Evolutionary conservation across 64 coral and sea anemone species (phyloP), one percentile per base, ranked within the genome.

Genomic region (Pocillopora damicornis): DNA sequence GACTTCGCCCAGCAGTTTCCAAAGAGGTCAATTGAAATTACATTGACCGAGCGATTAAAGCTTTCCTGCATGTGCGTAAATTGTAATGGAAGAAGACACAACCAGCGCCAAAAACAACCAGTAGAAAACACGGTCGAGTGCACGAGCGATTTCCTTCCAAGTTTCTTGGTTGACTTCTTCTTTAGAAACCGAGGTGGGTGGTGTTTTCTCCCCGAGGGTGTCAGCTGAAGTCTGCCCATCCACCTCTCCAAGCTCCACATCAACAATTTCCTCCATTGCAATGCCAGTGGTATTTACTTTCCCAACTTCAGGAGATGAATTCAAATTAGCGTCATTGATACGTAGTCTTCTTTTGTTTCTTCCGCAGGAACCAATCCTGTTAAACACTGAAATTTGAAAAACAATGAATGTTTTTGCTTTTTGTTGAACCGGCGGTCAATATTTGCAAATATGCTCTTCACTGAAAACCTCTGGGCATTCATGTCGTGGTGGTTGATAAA

Each of bases 71-170:
- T 84, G 81, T 56, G 17, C 63, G 64, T 84, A 84, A 71, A 84
- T 38, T 12, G 71, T 37, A 71, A 84, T 20, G 5, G 81, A 69
- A 2, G 81, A 84, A 18, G 58, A 7, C 63, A 61, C 57, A 45
- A 89, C 71, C 75, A 64, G 13, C 61, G 75, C 73, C 79, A 84
- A 76, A 37, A 90, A 90, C 15, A 84, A 12, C 89, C 79, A 90
- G 80, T 84, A 90, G 62, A 90, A 90, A 25, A 90, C 34, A 9
- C 89, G 89, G 65, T 90, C 89, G 11, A 90, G 35, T 3, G 58
- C 51, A 15, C 37, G 72, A 62, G 79, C 89, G 13, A 90, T 63
- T 38, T 84, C 58, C 7, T 58, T 61, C 89, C 89, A 90, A 3
- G 58, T 63, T 59, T 83, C 23, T 34, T 90, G 37, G 23, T 84